These are phyloP conservation scores for Chesias legatella DNA, from an alignment of 2,888 invertebrate genomes.

Conservation along the genomic window DNA sequence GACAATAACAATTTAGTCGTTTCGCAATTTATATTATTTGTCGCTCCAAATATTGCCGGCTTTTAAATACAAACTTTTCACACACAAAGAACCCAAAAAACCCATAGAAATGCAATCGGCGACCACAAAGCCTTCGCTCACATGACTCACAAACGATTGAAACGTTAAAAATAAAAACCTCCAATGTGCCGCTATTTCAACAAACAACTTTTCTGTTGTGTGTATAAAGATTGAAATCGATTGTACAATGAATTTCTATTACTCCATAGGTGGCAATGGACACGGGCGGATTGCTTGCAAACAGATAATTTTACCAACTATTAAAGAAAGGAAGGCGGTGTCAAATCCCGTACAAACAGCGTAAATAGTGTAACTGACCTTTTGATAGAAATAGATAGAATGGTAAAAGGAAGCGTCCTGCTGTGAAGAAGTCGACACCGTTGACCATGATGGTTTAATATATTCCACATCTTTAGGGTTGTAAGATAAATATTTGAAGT, in stretches of 20 bases:
- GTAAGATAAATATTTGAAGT: slow-evolving; percentile 20
- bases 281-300: slow-evolving; percentile 71
- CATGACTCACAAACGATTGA: slow-evolving; percentile 67
- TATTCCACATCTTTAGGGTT: slow-evolving; percentile 53
- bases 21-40: too few species aligned
- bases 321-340: slow-evolving; percentile 56
- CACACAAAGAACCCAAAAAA: slow-evolving; percentile 32
- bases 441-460: slow-evolving; percentile 55
- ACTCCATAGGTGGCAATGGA: slow-evolving; percentile 63
- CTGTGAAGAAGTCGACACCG: slow-evolving; percentile 67
- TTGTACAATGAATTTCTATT: slow-evolving; percentile 26
- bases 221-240: slow-evolving; percentile 2
- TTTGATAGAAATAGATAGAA: slow-evolving; percentile 53
- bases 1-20: too few species aligned
- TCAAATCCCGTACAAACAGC: slow-evolving; percentile 45
- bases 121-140: slow-evolving; percentile 54
- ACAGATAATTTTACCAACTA: slow-evolving; percentile 45
- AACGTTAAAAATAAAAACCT: slow-evolving; percentile 55
- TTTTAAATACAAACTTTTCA: background rate
- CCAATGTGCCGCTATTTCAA: slow-evolving; percentile 47
- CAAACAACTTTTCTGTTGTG: background rate
- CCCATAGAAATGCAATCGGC: slow-evolving; percentile 48
- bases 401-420: slow-evolving; percentile 61
- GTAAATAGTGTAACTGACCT: slow-evolving; percentile 59
- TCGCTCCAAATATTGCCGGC: too few species aligned